Percentiles rank a stretch among this genome's conserved stretches.
These are phyloP conservation scores for Gonatopus flavifemur DNA, from an alignment of 1,140 invertebrate species.

Conservation along the genomic window DNA sequence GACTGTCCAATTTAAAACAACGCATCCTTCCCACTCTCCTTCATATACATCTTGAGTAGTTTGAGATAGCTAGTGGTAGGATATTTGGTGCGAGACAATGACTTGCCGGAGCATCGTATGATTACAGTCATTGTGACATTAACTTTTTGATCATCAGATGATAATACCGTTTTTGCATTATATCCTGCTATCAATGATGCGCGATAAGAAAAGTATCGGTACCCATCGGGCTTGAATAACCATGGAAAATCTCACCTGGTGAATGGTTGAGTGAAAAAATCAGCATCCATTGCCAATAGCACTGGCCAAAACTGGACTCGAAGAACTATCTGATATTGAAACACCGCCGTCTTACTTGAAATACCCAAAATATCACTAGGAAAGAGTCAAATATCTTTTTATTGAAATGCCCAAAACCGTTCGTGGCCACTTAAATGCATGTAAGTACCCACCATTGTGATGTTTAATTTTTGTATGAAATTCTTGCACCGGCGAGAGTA, in stretches of 20 bases:
- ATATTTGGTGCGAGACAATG: no score
- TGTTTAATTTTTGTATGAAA: background rate
- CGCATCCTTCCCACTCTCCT: no score
- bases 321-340: constrained; percentile 15
- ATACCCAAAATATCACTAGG: background rate
- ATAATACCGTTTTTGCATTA: constrained; percentile 2
- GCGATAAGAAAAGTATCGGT: constrained; percentile 12
- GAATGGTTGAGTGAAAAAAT: constrained; percentile 22
- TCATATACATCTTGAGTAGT: no score
- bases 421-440: constrained; percentile 12
- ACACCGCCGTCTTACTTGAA: constrained; percentile 18
- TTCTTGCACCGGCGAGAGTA: constrained; percentile 10
- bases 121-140: no score
- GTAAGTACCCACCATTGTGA: constrained; percentile 5
- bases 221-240: constrained; percentile 16
- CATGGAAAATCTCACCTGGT: constrained; percentile 14
- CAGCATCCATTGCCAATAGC: constrained; percentile 12
- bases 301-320: constrained; percentile 24
- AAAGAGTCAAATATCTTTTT: constrained; percentile 8
- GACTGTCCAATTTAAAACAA: no score
- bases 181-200: constrained; percentile 15
- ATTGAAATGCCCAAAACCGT: constrained; percentile 1
- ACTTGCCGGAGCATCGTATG: no score
- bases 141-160: no score
- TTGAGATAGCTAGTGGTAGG: no score